These are phyloP conservation scores for Diorhabda elongata DNA, from an alignment of 1,140 invertebrate species.

Conservation along the genomic window DNA sequence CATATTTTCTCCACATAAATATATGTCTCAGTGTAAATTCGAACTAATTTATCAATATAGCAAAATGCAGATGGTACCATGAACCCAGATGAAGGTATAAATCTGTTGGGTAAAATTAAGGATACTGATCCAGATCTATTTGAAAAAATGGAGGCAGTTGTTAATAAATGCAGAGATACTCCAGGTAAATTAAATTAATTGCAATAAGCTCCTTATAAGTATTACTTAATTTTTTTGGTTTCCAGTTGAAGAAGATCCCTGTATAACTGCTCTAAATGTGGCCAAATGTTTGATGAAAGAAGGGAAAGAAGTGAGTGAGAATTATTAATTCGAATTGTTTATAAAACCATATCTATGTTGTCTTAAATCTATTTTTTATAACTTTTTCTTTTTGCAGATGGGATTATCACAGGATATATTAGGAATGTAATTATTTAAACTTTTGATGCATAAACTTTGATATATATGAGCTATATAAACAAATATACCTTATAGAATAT, in stretches of 20 bases:
- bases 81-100: constrained; percentile 19
- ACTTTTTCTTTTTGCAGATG: neutral
- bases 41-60: neutral
- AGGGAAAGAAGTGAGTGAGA: constrained; percentile 15
- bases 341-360: too few relatives aligned
- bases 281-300: constrained; percentile 13
- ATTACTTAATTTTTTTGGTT: too few relatives aligned
- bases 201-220: too few relatives aligned
- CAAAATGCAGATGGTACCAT: constrained; percentile 24
- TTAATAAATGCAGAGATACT: constrained; percentile 19
- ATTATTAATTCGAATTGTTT: too few relatives aligned
- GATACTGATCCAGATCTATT: constrained; percentile 23
- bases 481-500: too few relatives aligned
- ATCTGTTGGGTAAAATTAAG: constrained; percentile 18
- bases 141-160: constrained; percentile 17
- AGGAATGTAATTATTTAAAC: neutral
- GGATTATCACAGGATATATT: neutral
- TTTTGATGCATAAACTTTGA: too few relatives aligned
- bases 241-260: constrained; percentile 3
- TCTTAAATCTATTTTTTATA: too few relatives aligned
- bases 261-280: constrained; percentile 8
- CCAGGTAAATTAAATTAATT: constrained; percentile 11
- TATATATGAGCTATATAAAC: too few relatives aligned
- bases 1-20: too few relatives aligned
- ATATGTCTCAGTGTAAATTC: too few relatives aligned